Conservation (phyloP, 2,797 vertebrate species). For the Schizopygopsis pylzovi region DNA sequence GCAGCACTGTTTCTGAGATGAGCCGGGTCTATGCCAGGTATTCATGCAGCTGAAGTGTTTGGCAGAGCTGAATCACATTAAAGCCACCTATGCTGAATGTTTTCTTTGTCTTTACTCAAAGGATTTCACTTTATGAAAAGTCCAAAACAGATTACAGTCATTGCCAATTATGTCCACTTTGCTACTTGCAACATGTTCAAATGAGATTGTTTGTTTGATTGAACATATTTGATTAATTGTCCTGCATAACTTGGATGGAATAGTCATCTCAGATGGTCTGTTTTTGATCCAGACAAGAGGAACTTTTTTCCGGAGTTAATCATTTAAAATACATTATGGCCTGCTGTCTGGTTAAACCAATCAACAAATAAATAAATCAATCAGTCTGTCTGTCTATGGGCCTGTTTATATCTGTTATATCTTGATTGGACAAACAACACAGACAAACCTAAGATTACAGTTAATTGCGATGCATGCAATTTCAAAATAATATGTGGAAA, state of each 20-base stretch:
- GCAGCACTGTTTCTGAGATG: not conserved
- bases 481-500: no score
- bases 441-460: no score
- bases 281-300: not conserved
- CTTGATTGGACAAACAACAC: no score
- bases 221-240: not conserved
- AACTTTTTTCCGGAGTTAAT: not conserved
- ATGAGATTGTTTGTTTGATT: constrained; percentile 20
- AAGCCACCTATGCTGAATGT: not conserved
- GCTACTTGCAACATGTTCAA: not conserved
- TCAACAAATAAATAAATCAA: no score
- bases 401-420: no score
- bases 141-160: not conserved
- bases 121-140: not conserved
- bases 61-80: not conserved
- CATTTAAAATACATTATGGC: not conserved
- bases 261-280: not conserved
- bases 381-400: no score
- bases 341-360: not conserved
- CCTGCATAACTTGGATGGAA: not conserved
- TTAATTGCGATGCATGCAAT: no score
- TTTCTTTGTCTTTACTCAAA: not conserved
- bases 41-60: constrained; percentile 20
- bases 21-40: not conserved
- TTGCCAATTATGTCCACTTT: not conserved